Base-by-base conservation (phyloP, 2,888 invertebrate genomes). In the Harpagoxenus sublaevis region DNA sequence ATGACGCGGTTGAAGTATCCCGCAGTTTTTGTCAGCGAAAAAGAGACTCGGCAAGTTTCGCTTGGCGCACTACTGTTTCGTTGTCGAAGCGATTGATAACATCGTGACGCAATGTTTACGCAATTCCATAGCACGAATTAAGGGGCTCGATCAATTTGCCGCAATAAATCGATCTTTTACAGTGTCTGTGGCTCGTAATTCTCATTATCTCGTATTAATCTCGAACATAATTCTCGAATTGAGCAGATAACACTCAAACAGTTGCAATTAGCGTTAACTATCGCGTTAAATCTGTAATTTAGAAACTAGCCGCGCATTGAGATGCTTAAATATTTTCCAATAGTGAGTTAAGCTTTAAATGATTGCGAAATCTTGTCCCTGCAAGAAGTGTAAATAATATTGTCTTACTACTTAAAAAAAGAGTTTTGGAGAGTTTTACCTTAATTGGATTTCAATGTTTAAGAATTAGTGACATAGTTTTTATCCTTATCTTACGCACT, bases 1-100 rank as follows among this genome's bases (percentile, higher is more conserved):
- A 31, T 66, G 39, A 71, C 6, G 70, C 45, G 15, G 18, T 55
- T 42, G 23, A 45, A 57, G 35, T 53, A 48, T 55, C 12, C 66
- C n/a, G 45, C 6, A 73, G 12, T 35, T 79, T 73, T 60, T 60
- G 73, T 73, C 79, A 79, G 73, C 60, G 12, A 60, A 79, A 78
- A 70, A 60, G 57, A 57, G 15, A 45, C 12, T 35, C 6, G 28
- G 18, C 23, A 28, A 60, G 4, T 60, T 71, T 35, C 35, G 4
- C n/a, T 42, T 63, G 51, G 57, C n/a, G 15, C 31, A 28, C 73
- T 48, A 60, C 12, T n/a, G 12, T 71, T 79, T 60, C 73, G 18
- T 48, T 60, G 39, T 48, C 42, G 57, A n/a, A 45, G 18, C 23
- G 23, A 79, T 57, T 79, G 48, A 79, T 57, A 48, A 48, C 45